Evolutionary conservation across 2,113 vertebrate species (phyloP).

Genomic region (Salminus brasiliensis): DNA sequence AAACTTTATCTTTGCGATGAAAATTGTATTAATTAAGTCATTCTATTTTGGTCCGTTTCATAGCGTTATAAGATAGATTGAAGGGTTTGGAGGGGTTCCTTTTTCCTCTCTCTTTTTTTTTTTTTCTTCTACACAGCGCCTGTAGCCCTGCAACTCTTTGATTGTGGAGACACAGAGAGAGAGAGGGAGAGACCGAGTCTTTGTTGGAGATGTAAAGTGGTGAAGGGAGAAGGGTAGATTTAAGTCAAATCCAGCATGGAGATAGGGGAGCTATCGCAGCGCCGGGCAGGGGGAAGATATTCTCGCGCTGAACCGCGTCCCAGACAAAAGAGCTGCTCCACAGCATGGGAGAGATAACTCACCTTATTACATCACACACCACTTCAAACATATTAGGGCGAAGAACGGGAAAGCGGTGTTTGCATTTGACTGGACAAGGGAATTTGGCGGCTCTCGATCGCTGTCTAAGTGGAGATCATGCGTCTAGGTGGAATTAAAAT

Average conservation of each 20-base stretch:
- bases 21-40: conserved; percentile 61
- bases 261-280: neutral
- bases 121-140: neutral
- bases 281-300: neutral
- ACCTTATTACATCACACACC: conserved; percentile 1
- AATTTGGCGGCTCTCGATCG: neutral
- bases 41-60: conserved; percentile 59
- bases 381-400: neutral
- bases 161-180: conserved; percentile 23
- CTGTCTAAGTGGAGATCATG: neutral
- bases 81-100: conserved; percentile 38
- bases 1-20: conserved; percentile 58
- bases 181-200: conserved; percentile 38
- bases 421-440: neutral
- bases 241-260: conserved; percentile 24
- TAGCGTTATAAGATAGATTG: conserved; percentile 49
- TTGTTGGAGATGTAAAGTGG: conserved; percentile 25
- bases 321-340: conserved; percentile 10
- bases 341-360: conserved; percentile 11
- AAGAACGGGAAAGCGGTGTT: neutral
- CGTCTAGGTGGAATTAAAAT: neutral
- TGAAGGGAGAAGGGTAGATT: neutral
- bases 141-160: conserved; percentile 38
- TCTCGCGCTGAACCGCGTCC: neutral
- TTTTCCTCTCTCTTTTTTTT: neutral